These are phyloP conservation scores for Conus canariensis DNA, from an alignment of 2,888 invertebrate genomes.

Conservation along the genomic window DNA sequence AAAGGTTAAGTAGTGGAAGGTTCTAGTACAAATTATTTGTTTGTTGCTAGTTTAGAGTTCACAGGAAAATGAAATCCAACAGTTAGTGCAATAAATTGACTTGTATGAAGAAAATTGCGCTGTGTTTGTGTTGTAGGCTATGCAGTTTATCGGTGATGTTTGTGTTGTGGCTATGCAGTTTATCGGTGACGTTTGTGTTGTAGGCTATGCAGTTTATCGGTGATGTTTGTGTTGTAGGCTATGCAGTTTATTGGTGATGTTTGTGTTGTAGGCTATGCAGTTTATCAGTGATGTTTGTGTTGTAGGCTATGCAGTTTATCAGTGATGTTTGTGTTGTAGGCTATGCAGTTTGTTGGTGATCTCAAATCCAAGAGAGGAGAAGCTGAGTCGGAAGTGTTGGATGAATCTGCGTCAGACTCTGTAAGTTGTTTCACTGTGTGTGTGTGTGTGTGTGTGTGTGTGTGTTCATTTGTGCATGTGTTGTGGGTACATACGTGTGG, in stretches of 20 bases:
- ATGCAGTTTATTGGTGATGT: too few species aligned
- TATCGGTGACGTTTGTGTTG: too few species aligned
- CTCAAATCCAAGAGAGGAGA: slow-evolving; percentile 64
- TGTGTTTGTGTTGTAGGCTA: too few species aligned
- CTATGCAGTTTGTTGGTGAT: slow-evolving; percentile 63
- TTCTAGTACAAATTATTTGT: too few species aligned
- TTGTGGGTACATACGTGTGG: background rate
- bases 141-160: background rate
- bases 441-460: background rate
- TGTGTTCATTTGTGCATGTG: background rate
- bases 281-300: too few species aligned
- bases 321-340: slow-evolving; percentile 49
- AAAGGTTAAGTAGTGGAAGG: too few species aligned
- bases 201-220: background rate
- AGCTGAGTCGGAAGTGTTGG: slow-evolving; percentile 57
- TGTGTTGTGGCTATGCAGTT: background rate
- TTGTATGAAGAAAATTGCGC: too few species aligned
- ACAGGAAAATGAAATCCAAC: too few species aligned
- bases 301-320: background rate
- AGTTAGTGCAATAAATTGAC: too few species aligned
- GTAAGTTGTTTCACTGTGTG: slow-evolving; percentile 43
- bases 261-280: too few species aligned
- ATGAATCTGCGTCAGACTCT: slow-evolving; percentile 51
- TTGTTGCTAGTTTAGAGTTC: too few species aligned
- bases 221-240: background rate